Percentiles rank a stretch among this genome's conserved stretches.
phyloP scores from a whole-genome alignment of 2,888 invertebrate genomes.

The Tenthredo livida region DNA sequence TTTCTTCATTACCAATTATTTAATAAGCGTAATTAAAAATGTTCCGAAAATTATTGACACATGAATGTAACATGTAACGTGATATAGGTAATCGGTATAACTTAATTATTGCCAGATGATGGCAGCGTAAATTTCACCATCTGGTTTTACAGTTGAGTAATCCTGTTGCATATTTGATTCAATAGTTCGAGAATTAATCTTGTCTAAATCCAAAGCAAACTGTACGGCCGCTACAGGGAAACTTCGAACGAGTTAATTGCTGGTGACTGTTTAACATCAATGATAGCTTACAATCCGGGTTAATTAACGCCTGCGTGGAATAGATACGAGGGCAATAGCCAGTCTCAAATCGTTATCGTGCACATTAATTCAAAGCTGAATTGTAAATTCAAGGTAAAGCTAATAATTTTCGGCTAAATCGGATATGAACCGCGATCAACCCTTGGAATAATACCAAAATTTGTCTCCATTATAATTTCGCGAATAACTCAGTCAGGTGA shows the following conservation, averaged over 20 bases:
- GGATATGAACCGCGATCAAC: not conserved
- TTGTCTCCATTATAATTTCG: not conserved
- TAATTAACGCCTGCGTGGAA: conserved; percentile 37
- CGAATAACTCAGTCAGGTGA: not conserved
- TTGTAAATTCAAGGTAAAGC: conserved; percentile 9
- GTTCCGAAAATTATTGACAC: not conserved
- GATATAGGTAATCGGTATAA: not conserved
- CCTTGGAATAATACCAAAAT: not conserved
- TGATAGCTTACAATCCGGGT: conserved; percentile 25
- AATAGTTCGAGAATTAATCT: not conserved
- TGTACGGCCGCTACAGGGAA: not conserved
- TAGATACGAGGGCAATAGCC: conserved; percentile 39
- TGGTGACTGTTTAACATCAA: conserved; percentile 27
- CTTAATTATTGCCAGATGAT: not conserved
- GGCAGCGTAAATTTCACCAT: not conserved
- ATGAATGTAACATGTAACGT: not conserved
- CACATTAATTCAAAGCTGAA: conserved; percentile 26
- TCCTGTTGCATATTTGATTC: not conserved
- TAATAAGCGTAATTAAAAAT: not conserved
- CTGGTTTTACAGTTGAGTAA: not conserved
- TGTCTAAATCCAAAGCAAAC: not conserved
- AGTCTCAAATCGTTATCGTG: conserved; percentile 28
- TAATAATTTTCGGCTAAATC: conserved; percentile 6
- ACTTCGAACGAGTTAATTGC: conserved; percentile 29
- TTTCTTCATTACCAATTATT: not conserved